Conservation (phyloP, 2,888 invertebrate species). For the Polia nebulosa region DNA sequence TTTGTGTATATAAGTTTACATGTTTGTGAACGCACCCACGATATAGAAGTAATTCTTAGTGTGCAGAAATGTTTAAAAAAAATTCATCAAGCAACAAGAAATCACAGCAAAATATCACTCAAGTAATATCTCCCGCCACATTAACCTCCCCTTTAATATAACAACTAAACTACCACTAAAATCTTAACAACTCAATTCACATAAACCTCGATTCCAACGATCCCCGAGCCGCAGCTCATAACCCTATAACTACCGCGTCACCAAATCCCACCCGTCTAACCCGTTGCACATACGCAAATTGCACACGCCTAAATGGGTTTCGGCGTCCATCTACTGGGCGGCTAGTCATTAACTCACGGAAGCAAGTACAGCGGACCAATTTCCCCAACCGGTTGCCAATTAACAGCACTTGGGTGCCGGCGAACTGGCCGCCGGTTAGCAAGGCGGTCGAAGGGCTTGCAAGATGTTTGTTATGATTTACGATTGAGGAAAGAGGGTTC, state of each 20-base stretch:
- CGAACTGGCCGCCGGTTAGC: constrained; percentile 73
- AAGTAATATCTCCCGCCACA: constrained; percentile 9
- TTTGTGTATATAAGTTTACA: no score
- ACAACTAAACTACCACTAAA: constrained; percentile 38
- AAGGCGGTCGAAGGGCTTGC: constrained; percentile 84
- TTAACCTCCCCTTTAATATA: constrained; percentile 15
- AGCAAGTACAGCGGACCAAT: constrained; percentile 89
- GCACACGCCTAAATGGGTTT: constrained; percentile 89
- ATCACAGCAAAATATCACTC: constrained; percentile 31
- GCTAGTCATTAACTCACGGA: constrained; percentile 90
- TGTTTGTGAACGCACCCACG: no score
- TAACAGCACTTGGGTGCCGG: constrained; percentile 85
- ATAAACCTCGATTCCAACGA: constrained; percentile 52
- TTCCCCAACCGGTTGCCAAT: constrained; percentile 89
- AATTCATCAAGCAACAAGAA: no score
- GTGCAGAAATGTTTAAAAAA: no score
- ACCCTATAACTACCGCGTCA: constrained; percentile 71
- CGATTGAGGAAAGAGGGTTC: constrained; percentile 76
- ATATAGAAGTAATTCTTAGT: no score
- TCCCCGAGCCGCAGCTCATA: constrained; percentile 59
- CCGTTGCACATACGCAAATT: constrained; percentile 86
- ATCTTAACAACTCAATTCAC: constrained; percentile 42
- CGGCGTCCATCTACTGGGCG: constrained; percentile 88
- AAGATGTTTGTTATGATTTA: constrained; percentile 90
- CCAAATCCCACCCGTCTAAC: constrained; percentile 82